Base-by-base conservation (phyloP, 2,888 invertebrate genomes). In the Priocnemis perturbator region DNA sequence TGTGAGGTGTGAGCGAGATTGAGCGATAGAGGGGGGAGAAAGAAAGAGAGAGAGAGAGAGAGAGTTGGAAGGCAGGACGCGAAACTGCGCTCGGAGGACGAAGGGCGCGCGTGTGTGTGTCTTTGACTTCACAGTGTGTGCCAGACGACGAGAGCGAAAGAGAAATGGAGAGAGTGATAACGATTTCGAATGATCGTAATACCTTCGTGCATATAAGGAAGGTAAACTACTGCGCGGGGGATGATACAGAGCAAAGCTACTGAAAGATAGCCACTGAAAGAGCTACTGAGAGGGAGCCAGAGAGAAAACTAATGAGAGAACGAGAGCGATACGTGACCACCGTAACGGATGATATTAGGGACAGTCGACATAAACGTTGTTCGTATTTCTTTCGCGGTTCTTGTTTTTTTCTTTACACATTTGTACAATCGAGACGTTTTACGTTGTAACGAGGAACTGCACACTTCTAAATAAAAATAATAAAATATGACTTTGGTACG, bases 361-460 rank as follows among this genome's bases (percentile, higher is more conserved):
- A 74, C 72, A 65, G 70, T 76, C 64, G 73, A 58, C 26, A 65
- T 78, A 79, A 73, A 69, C 66, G 81, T 82, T 78, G 72, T 74
- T 81, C 80, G 79, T 82, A 79, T 77, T 81, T 79, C 75, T 78
- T 82, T 83, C 74, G 76, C 76, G 78, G 76, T 81, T 74, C 78
- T 86, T 82, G 70, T 76, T 80, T 81, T 77, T 77, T 70, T 58
- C 55, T 74, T 66, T 37, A 37, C 79, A 76, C 69, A 76, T 81
- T 84, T 81, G 81, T 85, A 85, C 81, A 79, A 84, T 84, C 72
- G 74, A 78, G 62, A 69, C 57, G 68, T 78, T 79, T 81, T 81
- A 79, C 64, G 69, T 81, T 82, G 79, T 83, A 82, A 83, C 81
- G 74, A 81, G 78, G 78, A 81, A 83, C 79, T 79, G 83, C 80